phyloP scores from a whole-genome alignment of 2,113 vertebrate genomes.

The cat (Felis catus) region F.catus_Fca126_mat1.0 CM031421.1:82515001-82515500 shows the following conservation, averaged over 20 bases:
- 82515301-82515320: not conserved
- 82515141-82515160: not conserved
- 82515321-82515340: not conserved
- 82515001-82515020: not conserved
- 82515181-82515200: not conserved
- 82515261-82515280: not conserved
- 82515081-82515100: not conserved
- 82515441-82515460: not conserved
- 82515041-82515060: not conserved
- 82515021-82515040: not conserved
- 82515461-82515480: not conserved
- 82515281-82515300: not conserved
- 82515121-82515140: not conserved
- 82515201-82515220: rapidly evolving
- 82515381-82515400: not conserved
- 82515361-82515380: not conserved
- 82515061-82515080: not conserved
- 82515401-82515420: not conserved
- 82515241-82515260: not conserved
- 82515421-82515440: not conserved
- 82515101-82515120: not conserved
- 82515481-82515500: not conserved
- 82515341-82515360: not conserved
- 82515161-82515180: not conserved
- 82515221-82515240: not conserved